phyloP scores from a whole-genome alignment of 2,888 invertebrate genomes.

The Synergus japonicus region DNA sequence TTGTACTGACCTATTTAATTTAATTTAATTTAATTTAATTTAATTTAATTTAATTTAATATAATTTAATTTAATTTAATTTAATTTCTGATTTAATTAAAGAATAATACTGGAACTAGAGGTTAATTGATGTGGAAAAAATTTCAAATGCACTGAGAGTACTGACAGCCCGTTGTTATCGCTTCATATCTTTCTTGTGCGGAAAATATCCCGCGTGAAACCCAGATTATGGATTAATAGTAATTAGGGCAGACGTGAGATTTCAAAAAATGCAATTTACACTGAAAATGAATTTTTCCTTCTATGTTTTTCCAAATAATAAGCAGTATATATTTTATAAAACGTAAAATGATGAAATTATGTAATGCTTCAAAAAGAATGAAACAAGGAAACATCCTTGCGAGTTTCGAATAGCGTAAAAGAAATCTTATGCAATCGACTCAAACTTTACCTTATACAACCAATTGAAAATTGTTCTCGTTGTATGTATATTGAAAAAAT shows the following conservation, averaged over 20 bases:
- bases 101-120: conserved; percentile 18
- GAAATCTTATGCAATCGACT: background rate
- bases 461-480: background rate
- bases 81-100: conserved; percentile 1
- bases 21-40: background rate
- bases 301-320: too few species aligned
- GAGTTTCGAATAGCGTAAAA: background rate
- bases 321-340: too few species aligned
- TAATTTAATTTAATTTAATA: too few species aligned
- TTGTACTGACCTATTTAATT: background rate
- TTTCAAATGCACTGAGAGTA: conserved; percentile 22
- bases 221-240: conserved; percentile 46
- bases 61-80: background rate
- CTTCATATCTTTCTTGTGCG: conserved; percentile 57
- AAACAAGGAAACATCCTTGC: background rate
- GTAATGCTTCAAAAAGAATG: background rate
- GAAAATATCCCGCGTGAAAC: conserved; percentile 52
- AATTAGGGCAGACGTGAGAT: background rate
- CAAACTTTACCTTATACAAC: background rate
- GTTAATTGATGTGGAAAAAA: conserved; percentile 22
- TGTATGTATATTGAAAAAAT: background rate
- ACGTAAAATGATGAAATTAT: too few species aligned
- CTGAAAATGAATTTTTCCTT: too few species aligned
- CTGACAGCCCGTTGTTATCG: conserved; percentile 55
- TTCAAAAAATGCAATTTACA: background rate